Evolutionary conservation across 2,888 invertebrate genomes (phyloP).

Genomic region (Drosophila hamatofila): DNA sequence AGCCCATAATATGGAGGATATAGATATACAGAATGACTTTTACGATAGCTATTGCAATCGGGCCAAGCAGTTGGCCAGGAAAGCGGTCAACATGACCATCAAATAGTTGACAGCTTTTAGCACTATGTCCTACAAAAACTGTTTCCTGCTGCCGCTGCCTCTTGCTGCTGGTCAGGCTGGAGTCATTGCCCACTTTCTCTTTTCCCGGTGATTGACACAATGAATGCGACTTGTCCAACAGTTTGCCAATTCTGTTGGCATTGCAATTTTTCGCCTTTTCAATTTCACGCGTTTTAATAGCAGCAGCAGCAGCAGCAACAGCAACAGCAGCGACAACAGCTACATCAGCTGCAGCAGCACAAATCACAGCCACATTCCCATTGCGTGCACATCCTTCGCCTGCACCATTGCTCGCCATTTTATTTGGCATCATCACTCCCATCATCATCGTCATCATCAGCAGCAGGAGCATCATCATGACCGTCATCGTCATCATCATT

Average conservation of each 20-base stretch:
- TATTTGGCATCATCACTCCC: slow-evolving; percentile 54
- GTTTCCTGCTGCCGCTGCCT: slow-evolving; percentile 29
- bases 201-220: slow-evolving; percentile 24
- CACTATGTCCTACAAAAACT: slow-evolving; percentile 43
- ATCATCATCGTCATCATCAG: slow-evolving; percentile 13
- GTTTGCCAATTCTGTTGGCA: slow-evolving; percentile 62
- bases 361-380: slow-evolving; percentile 52
- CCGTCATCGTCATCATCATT: slow-evolving; percentile 60
- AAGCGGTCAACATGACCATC: slow-evolving; percentile 42
- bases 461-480: slow-evolving; percentile 31
- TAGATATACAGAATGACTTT: slow-evolving; percentile 5
- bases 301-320: slow-evolving; percentile 11
- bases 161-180: neutral
- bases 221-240: slow-evolving; percentile 49
- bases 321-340: neutral
- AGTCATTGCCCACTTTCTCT: neutral
- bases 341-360: slow-evolving; percentile 23
- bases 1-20: neutral
- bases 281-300: slow-evolving; percentile 75
- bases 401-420: slow-evolving; percentile 47
- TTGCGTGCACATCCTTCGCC: slow-evolving; percentile 22
- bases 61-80: slow-evolving; percentile 20
- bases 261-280: slow-evolving; percentile 78
- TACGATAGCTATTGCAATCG: slow-evolving; percentile 9
- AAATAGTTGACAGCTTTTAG: slow-evolving; percentile 61